These are phyloP conservation scores for Ochropleura leucogaster DNA, from an alignment of 2,888 invertebrate species.

Conservation along the genomic window DNA sequence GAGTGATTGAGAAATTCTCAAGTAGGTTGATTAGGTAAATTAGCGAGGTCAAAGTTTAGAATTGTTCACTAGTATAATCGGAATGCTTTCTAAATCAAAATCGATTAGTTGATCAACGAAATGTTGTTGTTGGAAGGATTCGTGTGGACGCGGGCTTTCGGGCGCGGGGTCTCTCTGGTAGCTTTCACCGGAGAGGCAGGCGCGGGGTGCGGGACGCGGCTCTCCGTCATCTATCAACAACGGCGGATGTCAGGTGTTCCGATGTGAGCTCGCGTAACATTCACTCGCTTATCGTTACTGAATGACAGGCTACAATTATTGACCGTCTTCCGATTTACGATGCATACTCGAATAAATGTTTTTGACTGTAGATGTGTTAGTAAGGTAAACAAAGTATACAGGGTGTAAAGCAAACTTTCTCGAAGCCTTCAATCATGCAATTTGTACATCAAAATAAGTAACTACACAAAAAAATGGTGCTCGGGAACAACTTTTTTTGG, in stretches of 20 bases:
- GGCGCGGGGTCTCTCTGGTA: conserved; percentile 35
- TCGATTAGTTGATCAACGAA: conserved; percentile 35
- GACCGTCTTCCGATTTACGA: background rate
- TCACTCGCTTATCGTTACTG: conserved; percentile 18
- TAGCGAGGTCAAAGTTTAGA: conserved; percentile 19
- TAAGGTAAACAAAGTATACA: background rate
- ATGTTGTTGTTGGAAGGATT: conserved; percentile 56
- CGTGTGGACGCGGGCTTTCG: conserved; percentile 39
- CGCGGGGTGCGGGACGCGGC: conserved; percentile 31
- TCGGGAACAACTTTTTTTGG: no score
- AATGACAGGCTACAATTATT: background rate
- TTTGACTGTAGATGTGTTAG: background rate
- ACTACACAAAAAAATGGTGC: no score
- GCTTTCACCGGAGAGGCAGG: conserved; percentile 58
- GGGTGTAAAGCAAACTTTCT: no score
- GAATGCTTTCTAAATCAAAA: conserved; percentile 50
- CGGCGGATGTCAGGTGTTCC: conserved; percentile 46
- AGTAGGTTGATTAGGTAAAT: conserved; percentile 18
- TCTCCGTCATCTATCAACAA: conserved; percentile 56
- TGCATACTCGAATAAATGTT: background rate
- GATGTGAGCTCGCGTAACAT: conserved; percentile 41
- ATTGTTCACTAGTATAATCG: conserved; percentile 8
- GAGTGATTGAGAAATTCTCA: conserved; percentile 32
- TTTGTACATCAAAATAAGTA: no score
- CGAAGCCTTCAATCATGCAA: no score